Percentiles rank a stretch among this genome's conserved stretches.
Conservation (phyloP, 1,140 invertebrate genomes). For the Euura lappo region DNA sequence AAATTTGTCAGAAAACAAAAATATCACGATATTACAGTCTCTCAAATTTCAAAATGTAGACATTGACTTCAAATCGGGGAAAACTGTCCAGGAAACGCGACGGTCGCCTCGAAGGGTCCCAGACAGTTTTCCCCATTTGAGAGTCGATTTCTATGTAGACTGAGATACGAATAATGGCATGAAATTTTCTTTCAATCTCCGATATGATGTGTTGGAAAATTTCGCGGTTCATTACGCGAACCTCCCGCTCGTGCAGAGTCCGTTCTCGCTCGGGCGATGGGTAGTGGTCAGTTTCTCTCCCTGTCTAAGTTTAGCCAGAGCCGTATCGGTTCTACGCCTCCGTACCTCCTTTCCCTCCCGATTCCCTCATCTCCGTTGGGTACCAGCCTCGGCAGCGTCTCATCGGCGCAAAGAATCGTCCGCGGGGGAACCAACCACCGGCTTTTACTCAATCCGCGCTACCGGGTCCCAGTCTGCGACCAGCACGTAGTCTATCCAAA, state of each 20-base stretch:
- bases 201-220: neutral
- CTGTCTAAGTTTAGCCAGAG: conserved; percentile 58
- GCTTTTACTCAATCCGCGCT: conserved; percentile 19
- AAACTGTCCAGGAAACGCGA: too few species aligned
- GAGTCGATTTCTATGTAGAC: too few species aligned
- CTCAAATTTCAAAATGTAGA: too few species aligned
- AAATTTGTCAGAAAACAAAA: too few species aligned
- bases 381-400: neutral
- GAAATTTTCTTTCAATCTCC: too few species aligned
- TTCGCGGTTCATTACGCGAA: neutral
- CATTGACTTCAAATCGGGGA: too few species aligned
- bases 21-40: too few species aligned
- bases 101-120: too few species aligned
- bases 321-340: conserved; percentile 50
- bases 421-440: conserved; percentile 39
- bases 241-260: neutral
- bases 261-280: neutral
- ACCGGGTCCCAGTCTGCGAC: conserved; percentile 44
- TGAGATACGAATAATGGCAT: too few species aligned
- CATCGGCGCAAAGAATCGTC: conserved; percentile 14
- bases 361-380: neutral
- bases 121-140: too few species aligned
- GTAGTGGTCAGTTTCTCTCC: conserved; percentile 47
- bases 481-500: conserved; percentile 36
- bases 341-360: neutral